Conservation (phyloP, 2,797 vertebrate species). For the Meriones psammophilus region DNA sequence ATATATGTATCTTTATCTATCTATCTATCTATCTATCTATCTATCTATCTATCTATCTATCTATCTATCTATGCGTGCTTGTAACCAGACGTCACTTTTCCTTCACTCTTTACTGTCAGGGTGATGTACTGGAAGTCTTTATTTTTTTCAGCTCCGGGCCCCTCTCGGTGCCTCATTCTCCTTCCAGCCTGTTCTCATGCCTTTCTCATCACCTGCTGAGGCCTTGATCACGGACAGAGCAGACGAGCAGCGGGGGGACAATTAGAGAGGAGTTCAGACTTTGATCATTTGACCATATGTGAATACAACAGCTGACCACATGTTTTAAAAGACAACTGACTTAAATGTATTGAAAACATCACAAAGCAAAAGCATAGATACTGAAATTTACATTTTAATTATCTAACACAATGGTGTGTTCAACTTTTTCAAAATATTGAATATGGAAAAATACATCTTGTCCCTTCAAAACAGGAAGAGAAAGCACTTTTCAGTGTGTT, state of each 20-base stretch:
- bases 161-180: slow-evolving; percentile 98
- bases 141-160: slow-evolving; percentile 96
- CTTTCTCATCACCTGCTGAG: slow-evolving; percentile 99
- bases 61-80: slow-evolving; percentile 86
- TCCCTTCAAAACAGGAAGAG: slow-evolving; percentile 84
- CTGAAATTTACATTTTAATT: slow-evolving; percentile 94
- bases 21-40: too few species aligned
- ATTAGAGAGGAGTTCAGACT: slow-evolving; percentile 98
- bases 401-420: slow-evolving; percentile 89
- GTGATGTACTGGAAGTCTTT: slow-evolving; percentile 99
- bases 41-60: too few species aligned
- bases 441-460: slow-evolving; percentile 86
- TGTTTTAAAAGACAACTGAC: slow-evolving; percentile 99
- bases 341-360: slow-evolving; percentile 91
- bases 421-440: slow-evolving; percentile 89
- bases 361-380: slow-evolving; percentile 91
- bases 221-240: slow-evolving; percentile 99
- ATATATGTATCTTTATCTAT: too few species aligned
- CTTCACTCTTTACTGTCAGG: slow-evolving; percentile 97
- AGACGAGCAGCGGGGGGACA: slow-evolving; percentile 98
- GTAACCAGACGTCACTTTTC: slow-evolving; percentile 97
- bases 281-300: slow-evolving; percentile 99
- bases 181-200: slow-evolving; percentile 98
- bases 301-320: slow-evolving; percentile 99
- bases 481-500: slow-evolving; percentile 78